Evolutionary conservation across 2,797 vertebrate genomes (phyloP), one percentile per base, ranked within the genome.

Genomic region (Telmatherina bonti): DNA sequence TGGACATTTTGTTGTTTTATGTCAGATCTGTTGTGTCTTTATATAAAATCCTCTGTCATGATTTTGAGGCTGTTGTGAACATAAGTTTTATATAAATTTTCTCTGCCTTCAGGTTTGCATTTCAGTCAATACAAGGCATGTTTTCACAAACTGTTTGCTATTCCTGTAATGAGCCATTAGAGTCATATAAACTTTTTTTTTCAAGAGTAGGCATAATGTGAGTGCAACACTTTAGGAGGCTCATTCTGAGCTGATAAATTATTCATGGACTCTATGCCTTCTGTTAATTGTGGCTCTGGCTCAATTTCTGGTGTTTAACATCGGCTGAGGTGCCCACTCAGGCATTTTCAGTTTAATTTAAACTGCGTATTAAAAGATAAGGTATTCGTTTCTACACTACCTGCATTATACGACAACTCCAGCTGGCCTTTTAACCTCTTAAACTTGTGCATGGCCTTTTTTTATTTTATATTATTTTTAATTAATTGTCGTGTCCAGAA

Each of bases 231-330:
- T 83, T 82, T 15, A 55, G 36, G 47, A 30, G 33, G 49, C 27
- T 62, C 66, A 69, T 78, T 78, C 54, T 74, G 65, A 30, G 62
- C 3, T 31, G 27, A 75, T 85, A 31, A 80, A 83, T 85, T 76
- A 85, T 88, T 79, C 55, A 82, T 79, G 61, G 30, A 3, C 72
- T 65, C 55, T 29, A 45, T 67, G 70, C 58, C 63, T 78, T 70
- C 63, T 72, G n/a, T 74, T 84, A 79, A 74, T 59, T 64, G 57
- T 71, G 35, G 36, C 47, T 59, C 58, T 85, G 57, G 70, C 54
- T 85, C 82, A 60, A 85, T 79, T 81, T 77, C 72, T 85, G 67
- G 43, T 67, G 52, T 77, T 78, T 56, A 62, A 82, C 20, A 73
- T 67, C 72, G 58, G 71, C 60, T 31, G n/a, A 66, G 57, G 45